Evolutionary conservation across 2,797 vertebrate species (phyloP).

Genomic region (Enteromius afrohamiltoni): DNA sequence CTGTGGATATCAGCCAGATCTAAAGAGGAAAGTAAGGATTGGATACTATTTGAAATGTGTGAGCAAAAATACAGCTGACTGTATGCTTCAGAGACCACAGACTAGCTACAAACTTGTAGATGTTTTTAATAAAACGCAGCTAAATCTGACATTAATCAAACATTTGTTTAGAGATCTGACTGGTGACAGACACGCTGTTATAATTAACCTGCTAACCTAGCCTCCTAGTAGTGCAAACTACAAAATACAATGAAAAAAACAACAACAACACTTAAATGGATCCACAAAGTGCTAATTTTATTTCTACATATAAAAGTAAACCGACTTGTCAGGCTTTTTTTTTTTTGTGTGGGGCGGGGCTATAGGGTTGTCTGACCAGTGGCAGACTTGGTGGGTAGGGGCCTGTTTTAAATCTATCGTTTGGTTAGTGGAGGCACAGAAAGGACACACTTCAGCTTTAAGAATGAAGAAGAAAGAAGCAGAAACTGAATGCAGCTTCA

Average conservation of each 20-base stretch:
- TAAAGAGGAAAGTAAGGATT: background rate
- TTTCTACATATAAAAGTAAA: background rate
- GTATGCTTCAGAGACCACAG: background rate
- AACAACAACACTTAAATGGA: background rate
- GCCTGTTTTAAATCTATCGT: background rate
- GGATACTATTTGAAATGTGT: background rate
- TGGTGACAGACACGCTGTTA: background rate
- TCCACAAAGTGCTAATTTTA: background rate
- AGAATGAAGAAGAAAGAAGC: background rate
- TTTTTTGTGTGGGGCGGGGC: background rate
- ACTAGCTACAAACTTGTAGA: background rate
- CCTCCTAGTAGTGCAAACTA: background rate
- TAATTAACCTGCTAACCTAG: background rate
- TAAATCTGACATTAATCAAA: background rate
- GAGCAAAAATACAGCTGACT: background rate
- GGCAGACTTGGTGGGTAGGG: background rate
- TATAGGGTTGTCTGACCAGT: background rate
- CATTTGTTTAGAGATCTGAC: no score
- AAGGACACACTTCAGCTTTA: background rate
- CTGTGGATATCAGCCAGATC: constrained; percentile 9
- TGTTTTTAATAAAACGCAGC: no score
- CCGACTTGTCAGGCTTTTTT: no score
- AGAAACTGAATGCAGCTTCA: background rate
- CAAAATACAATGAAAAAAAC: no score
- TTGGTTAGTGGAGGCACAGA: background rate